Conservation (phyloP, 2,113 vertebrate species). For the Butastur rufipennis region DNA sequence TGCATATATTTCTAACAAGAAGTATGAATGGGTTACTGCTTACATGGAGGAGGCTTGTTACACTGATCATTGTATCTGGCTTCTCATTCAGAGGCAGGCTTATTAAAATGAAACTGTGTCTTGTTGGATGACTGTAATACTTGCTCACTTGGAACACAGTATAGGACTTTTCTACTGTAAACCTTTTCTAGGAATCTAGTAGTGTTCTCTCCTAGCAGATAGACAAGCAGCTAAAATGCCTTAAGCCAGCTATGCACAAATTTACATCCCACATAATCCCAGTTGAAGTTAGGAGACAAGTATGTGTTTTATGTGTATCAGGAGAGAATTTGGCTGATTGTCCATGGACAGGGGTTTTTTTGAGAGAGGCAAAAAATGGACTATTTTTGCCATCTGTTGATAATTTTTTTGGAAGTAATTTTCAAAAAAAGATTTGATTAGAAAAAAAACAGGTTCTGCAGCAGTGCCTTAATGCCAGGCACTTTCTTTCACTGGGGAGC, state of each 20-base stretch:
- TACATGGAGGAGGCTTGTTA: neutral
- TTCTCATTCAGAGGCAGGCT: constrained; percentile 13
- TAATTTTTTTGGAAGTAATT: neutral
- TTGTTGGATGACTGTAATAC: neutral
- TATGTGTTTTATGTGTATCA: neutral
- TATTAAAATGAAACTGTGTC: constrained; percentile 21
- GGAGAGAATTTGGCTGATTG: neutral
- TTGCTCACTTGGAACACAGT: neutral
- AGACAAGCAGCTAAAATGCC: neutral
- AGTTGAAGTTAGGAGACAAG: neutral
- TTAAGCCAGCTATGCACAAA: neutral
- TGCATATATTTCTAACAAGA: constrained; percentile 31
- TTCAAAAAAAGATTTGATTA: neutral
- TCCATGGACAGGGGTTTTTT: neutral
- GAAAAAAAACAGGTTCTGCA: neutral
- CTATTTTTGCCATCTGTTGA: neutral
- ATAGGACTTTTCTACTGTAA: neutral
- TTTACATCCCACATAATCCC: neutral
- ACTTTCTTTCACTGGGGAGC: neutral
- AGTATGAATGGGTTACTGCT: constrained; percentile 13
- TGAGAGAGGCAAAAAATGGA: neutral
- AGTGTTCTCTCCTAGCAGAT: neutral
- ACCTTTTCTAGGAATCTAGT: neutral
- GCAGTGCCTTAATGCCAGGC: neutral
- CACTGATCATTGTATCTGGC: neutral